Evolutionary conservation across 1,140 invertebrate genomes (phyloP).

Genomic region (Ylistrum balloti): DNA sequence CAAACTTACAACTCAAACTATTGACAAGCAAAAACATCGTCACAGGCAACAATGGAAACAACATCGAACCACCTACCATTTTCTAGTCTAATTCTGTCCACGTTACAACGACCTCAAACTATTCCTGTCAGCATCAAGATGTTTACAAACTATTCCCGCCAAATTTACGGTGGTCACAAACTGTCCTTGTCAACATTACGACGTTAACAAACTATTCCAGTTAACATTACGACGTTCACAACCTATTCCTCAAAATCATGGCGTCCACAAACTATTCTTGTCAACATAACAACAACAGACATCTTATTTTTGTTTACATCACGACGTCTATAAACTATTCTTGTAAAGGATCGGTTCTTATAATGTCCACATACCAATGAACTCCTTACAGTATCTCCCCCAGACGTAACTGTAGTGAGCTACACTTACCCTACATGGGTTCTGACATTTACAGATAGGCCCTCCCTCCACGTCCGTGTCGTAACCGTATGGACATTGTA

Average conservation of each 20-base stretch:
- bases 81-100: background rate
- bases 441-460: slow-evolving; percentile 65
- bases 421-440: slow-evolving; percentile 68
- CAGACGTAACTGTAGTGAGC: too few species aligned
- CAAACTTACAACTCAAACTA: too few species aligned
- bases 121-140: background rate
- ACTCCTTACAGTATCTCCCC: too few species aligned
- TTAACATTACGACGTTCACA: background rate
- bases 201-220: too few species aligned
- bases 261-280: background rate
- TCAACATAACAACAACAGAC: background rate
- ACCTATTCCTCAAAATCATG: background rate
- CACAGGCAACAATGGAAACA: background rate
- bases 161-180: background rate
- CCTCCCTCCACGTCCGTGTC: slow-evolving; percentile 70
- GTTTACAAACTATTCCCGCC: background rate
- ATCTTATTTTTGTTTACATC: background rate
- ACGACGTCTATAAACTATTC: background rate
- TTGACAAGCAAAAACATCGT: too few species aligned
- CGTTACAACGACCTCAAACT: background rate
- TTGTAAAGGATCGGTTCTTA: background rate
- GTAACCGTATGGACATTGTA: slow-evolving; percentile 66
- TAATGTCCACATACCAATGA: too few species aligned
- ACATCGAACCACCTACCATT: background rate
- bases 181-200: too few species aligned